A percentile compares a stretch with the other conserved stretches of the same genome.
These are phyloP conservation scores for Lontra canadensis DNA, from an alignment of 2,113 vertebrate species.

Conservation along the genomic window DNA sequence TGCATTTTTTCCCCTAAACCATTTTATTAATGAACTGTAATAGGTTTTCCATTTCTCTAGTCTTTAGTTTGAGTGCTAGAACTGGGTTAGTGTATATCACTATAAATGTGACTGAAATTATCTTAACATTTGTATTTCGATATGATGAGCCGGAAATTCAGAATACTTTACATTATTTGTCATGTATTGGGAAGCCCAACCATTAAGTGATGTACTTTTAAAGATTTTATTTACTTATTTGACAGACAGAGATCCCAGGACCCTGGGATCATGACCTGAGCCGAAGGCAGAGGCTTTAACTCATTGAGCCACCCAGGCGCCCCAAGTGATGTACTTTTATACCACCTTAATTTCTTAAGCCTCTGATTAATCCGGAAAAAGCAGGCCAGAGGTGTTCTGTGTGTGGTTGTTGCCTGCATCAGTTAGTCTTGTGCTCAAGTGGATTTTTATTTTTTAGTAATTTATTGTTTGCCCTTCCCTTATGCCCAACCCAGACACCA, in stretches of 20 bases:
- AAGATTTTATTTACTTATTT: too few species aligned
- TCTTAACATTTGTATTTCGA: not conserved
- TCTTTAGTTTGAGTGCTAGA: not conserved
- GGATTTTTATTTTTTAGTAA: slow-evolving; percentile 47
- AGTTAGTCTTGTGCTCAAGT: not conserved
- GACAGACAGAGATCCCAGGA: too few species aligned
- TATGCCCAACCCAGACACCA: slow-evolving; percentile 10
- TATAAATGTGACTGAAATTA: not conserved
- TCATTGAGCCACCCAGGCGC: too few species aligned
- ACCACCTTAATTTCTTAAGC: slow-evolving; percentile 2
- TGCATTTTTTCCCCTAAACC: not conserved
- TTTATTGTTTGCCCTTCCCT: slow-evolving; percentile 33
- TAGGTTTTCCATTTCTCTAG: not conserved
- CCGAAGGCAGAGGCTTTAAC: too few species aligned
- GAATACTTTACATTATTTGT: not conserved
- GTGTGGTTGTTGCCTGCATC: not conserved
- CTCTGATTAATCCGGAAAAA: slow-evolving; percentile 23
- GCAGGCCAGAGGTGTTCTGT: not conserved
- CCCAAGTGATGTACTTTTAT: slow-evolving; percentile 15
- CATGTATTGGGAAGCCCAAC: not conserved
- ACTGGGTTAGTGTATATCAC: not conserved
- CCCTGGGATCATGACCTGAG: too few species aligned
- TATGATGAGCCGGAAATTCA: not conserved
- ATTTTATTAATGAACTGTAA: slow-evolving; percentile 24
- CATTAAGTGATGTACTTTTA: slow-evolving; percentile 21